Evolutionary conservation across 2,113 vertebrate genomes (phyloP).

Genomic region (Erythrocercus mccallii): DNA sequence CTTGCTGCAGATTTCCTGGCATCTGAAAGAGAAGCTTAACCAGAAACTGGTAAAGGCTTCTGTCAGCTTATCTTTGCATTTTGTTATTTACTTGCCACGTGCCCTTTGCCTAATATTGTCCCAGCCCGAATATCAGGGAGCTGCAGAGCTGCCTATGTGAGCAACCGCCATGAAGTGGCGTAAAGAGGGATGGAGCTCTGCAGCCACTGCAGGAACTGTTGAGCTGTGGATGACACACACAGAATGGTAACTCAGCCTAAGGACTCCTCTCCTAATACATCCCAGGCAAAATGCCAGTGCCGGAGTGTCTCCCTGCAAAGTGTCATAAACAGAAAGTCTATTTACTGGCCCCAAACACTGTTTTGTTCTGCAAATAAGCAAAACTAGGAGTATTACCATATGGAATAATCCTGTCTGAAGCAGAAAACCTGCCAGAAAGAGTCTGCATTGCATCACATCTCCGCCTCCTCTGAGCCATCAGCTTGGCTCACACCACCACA

Average conservation of each 20-base stretch:
- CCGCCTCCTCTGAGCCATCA: background rate
- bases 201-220: background rate
- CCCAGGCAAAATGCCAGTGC: background rate
- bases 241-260: background rate
- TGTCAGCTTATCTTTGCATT: background rate
- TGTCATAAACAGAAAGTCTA: background rate
- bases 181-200: background rate
- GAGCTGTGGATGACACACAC: background rate
- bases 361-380: conserved; percentile 12
- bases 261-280: background rate
- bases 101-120: background rate
- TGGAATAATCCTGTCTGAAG: background rate
- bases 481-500: background rate
- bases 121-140: background rate
- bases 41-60: background rate
- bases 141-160: background rate
- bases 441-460: background rate
- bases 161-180: background rate
- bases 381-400: background rate
- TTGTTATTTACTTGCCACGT: background rate
- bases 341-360: background rate
- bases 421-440: background rate
- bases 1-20: background rate
- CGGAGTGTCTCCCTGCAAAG: background rate
- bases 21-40: background rate